Percentiles rank a stretch among this genome's conserved stretches.
These are phyloP conservation scores for honey bee (Apis mellifera) DNA, from an alignment of 1,140 invertebrate genomes.

Conservation along the genomic window DNA sequence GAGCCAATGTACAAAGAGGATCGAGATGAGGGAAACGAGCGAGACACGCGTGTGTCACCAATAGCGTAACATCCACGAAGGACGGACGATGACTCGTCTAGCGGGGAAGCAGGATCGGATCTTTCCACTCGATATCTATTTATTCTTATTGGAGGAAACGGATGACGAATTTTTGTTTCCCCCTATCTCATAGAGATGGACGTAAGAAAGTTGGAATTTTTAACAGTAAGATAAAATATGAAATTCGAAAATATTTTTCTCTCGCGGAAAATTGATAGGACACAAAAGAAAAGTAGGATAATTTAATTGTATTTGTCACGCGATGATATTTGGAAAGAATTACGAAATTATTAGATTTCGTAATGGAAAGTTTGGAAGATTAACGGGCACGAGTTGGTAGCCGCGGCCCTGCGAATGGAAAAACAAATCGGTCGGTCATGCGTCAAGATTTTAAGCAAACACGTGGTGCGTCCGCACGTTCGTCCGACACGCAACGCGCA, in stretches of 20 bases:
- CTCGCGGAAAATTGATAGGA: too few species aligned
- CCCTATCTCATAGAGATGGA: too few species aligned
- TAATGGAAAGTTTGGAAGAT: neutral
- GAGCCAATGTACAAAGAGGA: slow-evolving; percentile 41
- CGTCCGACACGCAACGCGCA: slow-evolving; percentile 15
- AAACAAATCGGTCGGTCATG: slow-evolving; percentile 61
- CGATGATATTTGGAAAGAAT: too few species aligned
- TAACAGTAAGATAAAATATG: too few species aligned
- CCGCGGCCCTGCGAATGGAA: slow-evolving; percentile 56
- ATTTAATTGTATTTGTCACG: too few species aligned
- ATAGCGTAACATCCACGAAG: slow-evolving; percentile 58
- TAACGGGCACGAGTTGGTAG: neutral
- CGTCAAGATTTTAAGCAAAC: slow-evolving; percentile 71
- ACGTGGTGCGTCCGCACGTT: slow-evolving; percentile 49
- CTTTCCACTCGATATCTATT: too few species aligned
- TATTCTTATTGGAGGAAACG: neutral
- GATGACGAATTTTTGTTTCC: too few species aligned
- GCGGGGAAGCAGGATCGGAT: slow-evolving; percentile 49
- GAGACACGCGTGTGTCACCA: slow-evolving; percentile 48
- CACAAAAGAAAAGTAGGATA: too few species aligned
- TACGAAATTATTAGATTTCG: neutral
- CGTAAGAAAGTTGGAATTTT: too few species aligned
- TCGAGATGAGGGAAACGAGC: slow-evolving; percentile 38
- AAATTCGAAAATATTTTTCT: too few species aligned
- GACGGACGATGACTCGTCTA: slow-evolving; percentile 62